Percentiles rank a stretch among this genome's conserved stretches.
phyloP scores from a whole-genome alignment of 2,113 vertebrate genomes.

The Chaetura pelagica region DNA sequence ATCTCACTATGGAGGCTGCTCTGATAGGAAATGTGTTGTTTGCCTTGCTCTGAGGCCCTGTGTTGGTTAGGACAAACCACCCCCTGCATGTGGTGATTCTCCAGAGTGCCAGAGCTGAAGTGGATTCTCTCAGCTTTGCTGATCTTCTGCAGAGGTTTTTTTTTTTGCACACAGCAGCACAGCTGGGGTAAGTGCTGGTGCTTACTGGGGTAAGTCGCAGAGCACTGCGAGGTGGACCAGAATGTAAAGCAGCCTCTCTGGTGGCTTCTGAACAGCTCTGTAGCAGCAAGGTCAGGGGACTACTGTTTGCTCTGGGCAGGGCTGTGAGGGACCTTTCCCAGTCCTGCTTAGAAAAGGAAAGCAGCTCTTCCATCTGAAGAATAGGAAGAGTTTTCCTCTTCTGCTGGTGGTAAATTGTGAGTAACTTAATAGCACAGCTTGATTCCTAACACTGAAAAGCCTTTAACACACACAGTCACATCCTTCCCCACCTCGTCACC shows the following conservation, averaged over 20 bases:
- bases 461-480: fast-evolving
- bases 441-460: neutral
- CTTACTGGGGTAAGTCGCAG: neutral
- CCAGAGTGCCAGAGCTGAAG: neutral
- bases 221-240: neutral
- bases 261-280: neutral
- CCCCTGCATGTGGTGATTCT: fast-evolving
- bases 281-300: neutral
- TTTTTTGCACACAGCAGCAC: neutral
- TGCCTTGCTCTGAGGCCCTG: neutral
- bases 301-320: neutral
- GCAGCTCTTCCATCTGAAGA: neutral
- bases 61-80: neutral
- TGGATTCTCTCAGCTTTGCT: neutral
- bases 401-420: neutral
- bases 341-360: neutral
- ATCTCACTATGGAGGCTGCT: neutral
- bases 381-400: neutral
- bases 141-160: neutral
- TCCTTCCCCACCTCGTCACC: neutral
- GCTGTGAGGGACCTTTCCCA: neutral
- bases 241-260: neutral
- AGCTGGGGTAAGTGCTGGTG: neutral
- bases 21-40: neutral
- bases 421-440: neutral